Evolutionary conservation across 1,140 invertebrate genomes (phyloP).

Genomic region (Ostrea edulis): DNA sequence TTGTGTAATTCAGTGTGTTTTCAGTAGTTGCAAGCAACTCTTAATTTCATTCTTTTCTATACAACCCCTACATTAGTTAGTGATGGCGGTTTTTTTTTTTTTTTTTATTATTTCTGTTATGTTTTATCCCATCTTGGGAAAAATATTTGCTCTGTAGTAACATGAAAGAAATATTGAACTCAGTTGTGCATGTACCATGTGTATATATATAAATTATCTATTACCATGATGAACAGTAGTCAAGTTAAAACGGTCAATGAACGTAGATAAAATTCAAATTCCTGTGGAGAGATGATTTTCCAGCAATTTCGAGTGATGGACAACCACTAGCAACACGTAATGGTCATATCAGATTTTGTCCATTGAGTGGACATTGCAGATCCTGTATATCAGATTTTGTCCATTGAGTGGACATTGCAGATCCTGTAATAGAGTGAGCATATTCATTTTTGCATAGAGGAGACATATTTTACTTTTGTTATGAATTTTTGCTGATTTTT

Average conservation of each 20-base stretch:
- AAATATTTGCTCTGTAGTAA: too few species aligned
- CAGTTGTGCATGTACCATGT: too few species aligned
- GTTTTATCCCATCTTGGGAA: too few species aligned
- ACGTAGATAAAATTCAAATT: too few species aligned
- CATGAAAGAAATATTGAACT: too few species aligned
- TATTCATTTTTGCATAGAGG: background rate
- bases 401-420: background rate
- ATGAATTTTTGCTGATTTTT: background rate
- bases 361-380: background rate
- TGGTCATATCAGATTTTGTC: slow-evolving; percentile 1
- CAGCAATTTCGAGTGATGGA: background rate
- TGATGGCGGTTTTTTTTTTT: background rate
- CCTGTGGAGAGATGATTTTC: too few species aligned
- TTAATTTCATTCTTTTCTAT: background rate
- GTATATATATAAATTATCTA: too few species aligned
- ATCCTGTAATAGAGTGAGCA: background rate
- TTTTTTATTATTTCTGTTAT: too few species aligned
- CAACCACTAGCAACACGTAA: background rate
- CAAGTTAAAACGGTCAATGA: too few species aligned
- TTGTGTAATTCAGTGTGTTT: background rate
- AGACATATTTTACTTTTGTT: background rate
- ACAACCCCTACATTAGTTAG: background rate
- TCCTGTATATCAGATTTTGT: background rate
- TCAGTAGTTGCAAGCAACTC: background rate
- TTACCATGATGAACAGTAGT: too few species aligned